A percentile compares a stretch with the other conserved stretches of the same genome.
phyloP scores from a whole-genome alignment of 92 coral and sea anemone genomes.

The Epizoanthus scotinus region DNA sequence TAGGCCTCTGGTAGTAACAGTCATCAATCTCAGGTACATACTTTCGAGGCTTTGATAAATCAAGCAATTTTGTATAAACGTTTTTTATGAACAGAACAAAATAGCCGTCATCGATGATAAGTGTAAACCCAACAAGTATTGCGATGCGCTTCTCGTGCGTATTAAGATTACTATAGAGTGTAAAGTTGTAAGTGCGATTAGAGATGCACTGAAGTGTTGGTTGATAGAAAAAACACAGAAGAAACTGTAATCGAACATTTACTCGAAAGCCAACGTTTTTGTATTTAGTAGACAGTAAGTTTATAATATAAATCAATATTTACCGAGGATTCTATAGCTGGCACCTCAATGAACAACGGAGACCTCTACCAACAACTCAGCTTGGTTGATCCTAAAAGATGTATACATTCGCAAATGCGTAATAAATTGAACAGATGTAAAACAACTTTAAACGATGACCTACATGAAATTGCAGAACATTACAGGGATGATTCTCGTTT shows the following conservation, averaged over 20 bases:
- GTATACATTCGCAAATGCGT: slow-evolving; percentile 1
- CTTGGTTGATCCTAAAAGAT: background rate
- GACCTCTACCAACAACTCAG: background rate
- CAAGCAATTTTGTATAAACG: slow-evolving; percentile 5
- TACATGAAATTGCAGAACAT: too few species aligned
- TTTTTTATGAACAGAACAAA: background rate
- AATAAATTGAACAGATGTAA: background rate
- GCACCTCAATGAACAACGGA: background rate
- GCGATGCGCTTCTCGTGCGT: background rate
- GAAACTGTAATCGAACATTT: background rate
- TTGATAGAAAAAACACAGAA: background rate
- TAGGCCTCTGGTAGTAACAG: too few species aligned
- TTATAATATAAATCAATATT: slow-evolving; percentile 9
- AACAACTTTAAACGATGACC: too few species aligned
- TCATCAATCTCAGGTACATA: background rate
- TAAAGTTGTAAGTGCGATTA: background rate
- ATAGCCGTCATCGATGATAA: background rate
- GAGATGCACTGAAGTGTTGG: background rate
- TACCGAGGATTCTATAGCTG: background rate
- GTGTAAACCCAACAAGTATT: background rate
- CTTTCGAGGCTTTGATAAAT: background rate
- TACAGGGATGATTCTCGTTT: too few species aligned
- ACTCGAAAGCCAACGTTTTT: background rate
- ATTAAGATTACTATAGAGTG: background rate
- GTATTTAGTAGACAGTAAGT: background rate